Base-by-base conservation (phyloP, 2,888 invertebrate genomes). In the Ophraella communa region DNA sequence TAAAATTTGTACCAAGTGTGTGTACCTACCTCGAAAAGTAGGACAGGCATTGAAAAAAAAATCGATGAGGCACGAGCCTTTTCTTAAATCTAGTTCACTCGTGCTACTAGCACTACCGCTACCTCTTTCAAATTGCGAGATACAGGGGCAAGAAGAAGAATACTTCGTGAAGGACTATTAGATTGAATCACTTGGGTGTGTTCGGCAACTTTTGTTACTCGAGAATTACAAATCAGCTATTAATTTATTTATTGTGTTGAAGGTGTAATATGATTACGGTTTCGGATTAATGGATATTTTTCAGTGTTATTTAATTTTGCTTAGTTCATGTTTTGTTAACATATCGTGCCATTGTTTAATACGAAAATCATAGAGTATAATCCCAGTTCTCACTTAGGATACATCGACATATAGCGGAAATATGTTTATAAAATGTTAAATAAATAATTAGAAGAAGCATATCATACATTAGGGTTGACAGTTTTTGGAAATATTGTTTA, bases 11-110 rank as follows among this genome's bases (percentile, higher is more conserved):
- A n/a, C n/a, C n/a, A 4, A 14, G 39, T 39, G 39, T 39, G 4
- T 39, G 17, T 23, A 47, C 47, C 47, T 42, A 47, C 7, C 11
- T 11, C 11, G 47, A 11, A 47, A 47, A 47, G 47, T 47, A 21
- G 47, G 47, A 47, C 47, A 47, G 47, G n/a, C 14, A 7, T n/a
- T 10, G 4, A 4, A 35, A 39, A 47, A 47, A 47, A 45, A 47
- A 47, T 47, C n/a, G 23, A n/a, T 47, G 47, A 47, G 47, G 47
- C 47, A 47, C 47, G 47, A 47, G 47, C 47, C 47, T 47, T 23
- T 47, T 47, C 47, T 47, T 47, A 47, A 47, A 47, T 47, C 47
- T 47, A 47, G 47, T 47, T 21, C 47, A 47, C 47, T 47, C 47
- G 47, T 47, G 47, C 47, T 47, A 47, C 47, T 47, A 23, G 21